These are phyloP conservation scores for Hyppa rectilinea DNA, from an alignment of 2,888 invertebrate genomes.

Conservation along the genomic window DNA sequence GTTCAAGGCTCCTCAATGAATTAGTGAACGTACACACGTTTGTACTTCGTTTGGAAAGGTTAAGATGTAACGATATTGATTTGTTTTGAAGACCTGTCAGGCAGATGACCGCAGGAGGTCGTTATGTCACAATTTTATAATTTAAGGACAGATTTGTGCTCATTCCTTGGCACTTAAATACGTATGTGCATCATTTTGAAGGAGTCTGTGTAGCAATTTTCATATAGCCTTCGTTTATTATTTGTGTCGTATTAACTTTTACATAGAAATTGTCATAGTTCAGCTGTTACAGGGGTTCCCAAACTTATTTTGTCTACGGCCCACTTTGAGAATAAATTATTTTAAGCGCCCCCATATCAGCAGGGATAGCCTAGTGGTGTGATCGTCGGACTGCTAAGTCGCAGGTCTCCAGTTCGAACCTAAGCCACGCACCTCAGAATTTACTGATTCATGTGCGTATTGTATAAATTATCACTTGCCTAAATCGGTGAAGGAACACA, in stretches of 20 bases:
- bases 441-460: too few species aligned
- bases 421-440: too few species aligned
- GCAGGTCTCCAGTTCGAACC: too few species aligned
- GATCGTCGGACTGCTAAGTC: too few species aligned
- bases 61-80: conserved; percentile 58
- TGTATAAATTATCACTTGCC: too few species aligned
- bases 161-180: conserved; percentile 33
- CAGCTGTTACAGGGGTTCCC: too few species aligned
- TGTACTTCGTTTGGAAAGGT: conserved; percentile 58
- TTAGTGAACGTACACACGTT: conserved; percentile 61
- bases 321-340: too few species aligned
- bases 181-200: conserved; percentile 12
- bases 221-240: conserved; percentile 23
- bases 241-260: background rate
- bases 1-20: conserved; percentile 59
- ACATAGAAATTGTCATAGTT: background rate
- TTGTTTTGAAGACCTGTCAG: conserved; percentile 59
- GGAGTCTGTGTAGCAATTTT: conserved; percentile 20
- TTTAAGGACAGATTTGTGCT: conserved; percentile 28
- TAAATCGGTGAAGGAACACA: too few species aligned
- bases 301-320: too few species aligned
- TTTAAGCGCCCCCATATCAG: too few species aligned
- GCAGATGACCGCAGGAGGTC: conserved; percentile 46
- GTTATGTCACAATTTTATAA: conserved; percentile 29
- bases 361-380: too few species aligned